Base-by-base conservation (phyloP, 2,113 vertebrate genomes). In the Daboia siamensis region DNA sequence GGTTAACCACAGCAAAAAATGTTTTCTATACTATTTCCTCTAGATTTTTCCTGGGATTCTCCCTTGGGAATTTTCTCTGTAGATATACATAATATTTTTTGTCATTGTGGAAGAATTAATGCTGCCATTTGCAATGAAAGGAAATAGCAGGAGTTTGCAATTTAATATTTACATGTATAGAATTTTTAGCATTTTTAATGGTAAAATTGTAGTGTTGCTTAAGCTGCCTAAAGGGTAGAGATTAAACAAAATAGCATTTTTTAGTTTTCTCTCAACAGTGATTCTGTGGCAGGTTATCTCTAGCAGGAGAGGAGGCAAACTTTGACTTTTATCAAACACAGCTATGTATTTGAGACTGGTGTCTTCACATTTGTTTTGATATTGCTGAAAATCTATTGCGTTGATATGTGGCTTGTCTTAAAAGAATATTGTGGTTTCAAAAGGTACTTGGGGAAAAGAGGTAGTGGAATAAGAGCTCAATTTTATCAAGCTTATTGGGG, bases 151-250 rank as follows among this genome's bases (percentile, higher is more conserved):
- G n/a, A 24, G 6, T 24, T 33, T 54, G 20, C 48, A 80, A 80
- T 80, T 21, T 39, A 51, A 39, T 80, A 52, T 54, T 54, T 52
- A 90, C 17, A 80, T 54, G 48, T 12, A 20, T 26, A n/a, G 48
- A 51, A 54, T 24, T 90, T 3, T 7, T 39, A 90, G 64, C 52
- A 24, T 10, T 33, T 90, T 80, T 11, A 90, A 11, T 54, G 29
- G 52, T 74, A 80, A 57, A 74, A 74, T 11, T 64, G 26, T 48
- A 51, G 46, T 48, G 17, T 9, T 0, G n/a, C 12, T 51, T 90
- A 54, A 80, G 46, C 33, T 91, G 92, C 56, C 92, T 93, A 85
- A 87, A 91, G 95, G 94, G 74, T 94, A 92, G 86, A 61, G 92
- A 33, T 44, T 69, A 0, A 92, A 84, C 56, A 52, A 74, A 94